Percentiles rank a stretch among this genome's conserved stretches.
Evolutionary conservation across 2,797 vertebrate species (phyloP).

Genomic region (Gymnocypris eckloni): DNA sequence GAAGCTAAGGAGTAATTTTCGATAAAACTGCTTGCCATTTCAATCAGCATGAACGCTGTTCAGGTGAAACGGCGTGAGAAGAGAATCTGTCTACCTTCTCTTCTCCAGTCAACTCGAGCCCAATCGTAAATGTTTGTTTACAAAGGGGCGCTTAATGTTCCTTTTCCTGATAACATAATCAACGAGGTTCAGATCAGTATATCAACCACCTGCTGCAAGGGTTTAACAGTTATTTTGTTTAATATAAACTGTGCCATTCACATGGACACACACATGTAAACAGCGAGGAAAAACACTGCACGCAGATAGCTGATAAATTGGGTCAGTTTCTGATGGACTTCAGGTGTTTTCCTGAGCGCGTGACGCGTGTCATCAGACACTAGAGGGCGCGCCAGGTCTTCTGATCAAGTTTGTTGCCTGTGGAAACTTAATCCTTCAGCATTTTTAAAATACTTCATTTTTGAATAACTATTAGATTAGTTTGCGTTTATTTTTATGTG

Average conservation of each 20-base stretch:
- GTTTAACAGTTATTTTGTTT: background rate
- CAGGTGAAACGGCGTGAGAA: background rate
- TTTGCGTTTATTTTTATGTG: background rate
- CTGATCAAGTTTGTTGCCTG: background rate
- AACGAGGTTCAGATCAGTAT: background rate
- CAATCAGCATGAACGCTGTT: constrained; percentile 4
- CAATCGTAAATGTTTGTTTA: background rate
- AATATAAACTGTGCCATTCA: background rate
- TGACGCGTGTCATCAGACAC: constrained; percentile 10
- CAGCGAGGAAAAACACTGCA: background rate
- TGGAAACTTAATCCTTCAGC: background rate
- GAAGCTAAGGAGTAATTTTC: constrained; percentile 46
- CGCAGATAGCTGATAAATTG: background rate
- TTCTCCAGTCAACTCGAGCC: background rate
- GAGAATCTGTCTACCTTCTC: background rate
- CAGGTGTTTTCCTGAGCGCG: constrained; percentile 39
- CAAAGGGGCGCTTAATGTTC: background rate
- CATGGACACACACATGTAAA: too few species aligned
- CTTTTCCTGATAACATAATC: background rate
- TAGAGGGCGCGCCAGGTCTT: constrained; percentile 48
- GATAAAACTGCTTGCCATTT: constrained; percentile 48
- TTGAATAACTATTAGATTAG: background rate
- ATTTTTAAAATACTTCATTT: too few species aligned
- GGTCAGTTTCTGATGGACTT: constrained; percentile 17
- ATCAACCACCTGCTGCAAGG: background rate